Conservation (phyloP, 2,888 invertebrate species). For the Heteropelma amictum region DNA sequence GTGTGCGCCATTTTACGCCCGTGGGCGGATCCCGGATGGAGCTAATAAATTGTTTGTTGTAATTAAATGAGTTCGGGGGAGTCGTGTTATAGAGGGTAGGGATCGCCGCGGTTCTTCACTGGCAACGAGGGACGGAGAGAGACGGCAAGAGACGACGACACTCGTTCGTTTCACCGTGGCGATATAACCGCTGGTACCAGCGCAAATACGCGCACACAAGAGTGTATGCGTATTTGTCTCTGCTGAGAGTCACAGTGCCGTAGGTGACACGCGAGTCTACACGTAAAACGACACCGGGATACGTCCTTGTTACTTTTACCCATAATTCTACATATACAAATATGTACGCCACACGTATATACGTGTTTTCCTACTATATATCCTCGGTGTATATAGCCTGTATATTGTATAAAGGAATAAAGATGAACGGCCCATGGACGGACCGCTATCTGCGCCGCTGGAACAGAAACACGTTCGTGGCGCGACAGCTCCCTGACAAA, state of each 20-base stretch:
- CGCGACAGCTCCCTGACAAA: conserved; percentile 78
- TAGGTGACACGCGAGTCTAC: neutral
- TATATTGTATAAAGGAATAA: conserved; percentile 73
- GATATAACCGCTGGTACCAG: conserved; percentile 52
- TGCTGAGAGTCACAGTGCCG: neutral
- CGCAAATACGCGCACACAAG: neutral
- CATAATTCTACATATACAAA: conserved; percentile 5
- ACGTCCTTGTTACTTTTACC: conserved; percentile 2
- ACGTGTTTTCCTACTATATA: conserved; percentile 21
- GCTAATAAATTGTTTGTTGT: conserved; percentile 78
- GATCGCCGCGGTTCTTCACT: conserved; percentile 47
- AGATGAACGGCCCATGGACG: conserved; percentile 78
- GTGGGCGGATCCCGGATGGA: conserved; percentile 74
- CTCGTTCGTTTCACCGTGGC: conserved; percentile 53
- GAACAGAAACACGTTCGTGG: conserved; percentile 77
- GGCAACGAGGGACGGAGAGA: conserved; percentile 23
- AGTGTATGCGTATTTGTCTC: neutral
- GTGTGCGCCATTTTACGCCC: conserved; percentile 66
- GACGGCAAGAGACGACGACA: conserved; percentile 25
- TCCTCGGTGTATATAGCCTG: conserved; percentile 39
- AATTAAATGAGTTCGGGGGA: conserved; percentile 77
- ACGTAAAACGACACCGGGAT: too few species aligned
- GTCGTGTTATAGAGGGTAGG: conserved; percentile 72
- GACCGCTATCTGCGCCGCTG: conserved; percentile 77
- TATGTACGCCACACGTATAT: conserved; percentile 11